Evolutionary conservation across 2,797 vertebrate species (phyloP), one percentile per base, ranked within the genome.

Genomic region (Rachycentron canadum): DNA sequence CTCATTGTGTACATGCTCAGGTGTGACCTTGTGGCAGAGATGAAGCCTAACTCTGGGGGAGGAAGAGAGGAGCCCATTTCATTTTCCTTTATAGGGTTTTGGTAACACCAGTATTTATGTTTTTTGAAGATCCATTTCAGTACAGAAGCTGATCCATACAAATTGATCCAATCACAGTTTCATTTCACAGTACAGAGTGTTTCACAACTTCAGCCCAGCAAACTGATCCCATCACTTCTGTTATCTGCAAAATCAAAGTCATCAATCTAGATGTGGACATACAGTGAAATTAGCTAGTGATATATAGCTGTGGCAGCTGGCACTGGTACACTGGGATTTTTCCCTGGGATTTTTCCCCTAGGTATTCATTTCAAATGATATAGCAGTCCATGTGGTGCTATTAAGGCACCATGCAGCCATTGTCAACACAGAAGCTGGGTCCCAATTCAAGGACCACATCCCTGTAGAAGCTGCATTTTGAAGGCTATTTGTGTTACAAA

Each of bases 331-430:
- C 32, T 58, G 36, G 40, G 30, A 69, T 34, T 16, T 19, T 25
- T 69, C 53, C 30, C 0, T 13, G 9, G 32, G 55, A 62, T 55
- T 59, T 55, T n/a, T n/a, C n/a, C n/a, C n/a, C 34, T 23, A 30
- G 16, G 43, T 36, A n/a, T 23, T n/a, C n/a, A 52, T 73, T 62
- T 56, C 34, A 57, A 67, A 49, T 49, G 71, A 64, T 45, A 76
- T 61, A 34, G 81, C 59, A 56, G 52, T 67, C 56, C 45, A 66
- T 14, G 28, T 68, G 56, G 72, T 79, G 81, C 81, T 69, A 40
- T 73, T 82, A 79, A 73, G 70, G 79, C 68, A 65, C 72, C 81
- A n/a, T 65, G 56, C 34, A 60, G 76, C 28, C 49, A 40, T 5
- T 0, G 23, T 38, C 72, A 5, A 49, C 12, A 0, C 43, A 60